phyloP scores from a whole-genome alignment of 2,113 vertebrate genomes.

The Cyanocitta stelleri region DNA sequence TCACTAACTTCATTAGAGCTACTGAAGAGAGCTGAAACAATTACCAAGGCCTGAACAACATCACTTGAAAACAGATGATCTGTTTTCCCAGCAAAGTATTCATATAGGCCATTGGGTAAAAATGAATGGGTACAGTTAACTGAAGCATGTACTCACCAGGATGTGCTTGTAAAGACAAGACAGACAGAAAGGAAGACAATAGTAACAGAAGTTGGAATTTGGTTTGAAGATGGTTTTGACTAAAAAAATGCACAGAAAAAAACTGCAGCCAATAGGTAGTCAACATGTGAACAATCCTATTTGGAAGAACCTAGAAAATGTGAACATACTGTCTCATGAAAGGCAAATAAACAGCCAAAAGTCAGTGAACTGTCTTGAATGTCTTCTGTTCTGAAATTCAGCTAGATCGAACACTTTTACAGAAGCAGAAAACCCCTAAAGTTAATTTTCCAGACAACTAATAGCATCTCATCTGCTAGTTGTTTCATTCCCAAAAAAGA shows the following conservation, averaged over 20 bases:
- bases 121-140: neutral
- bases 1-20: neutral
- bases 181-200: neutral
- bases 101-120: neutral
- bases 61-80: neutral
- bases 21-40: neutral
- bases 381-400: neutral
- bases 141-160: neutral
- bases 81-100: neutral
- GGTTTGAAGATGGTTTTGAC: neutral
- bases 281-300: neutral
- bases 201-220: neutral
- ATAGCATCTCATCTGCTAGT: neutral
- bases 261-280: neutral
- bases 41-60: neutral
- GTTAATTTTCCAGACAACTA: neutral
- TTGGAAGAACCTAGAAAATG: neutral
- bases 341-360: neutral
- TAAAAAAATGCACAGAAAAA: neutral
- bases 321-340: neutral
- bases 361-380: neutral
- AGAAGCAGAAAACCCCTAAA: neutral
- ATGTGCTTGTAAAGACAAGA: neutral
- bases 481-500: neutral
- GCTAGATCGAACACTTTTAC: neutral